phyloP scores from a whole-genome alignment of 2,113 vertebrate species.

The Sphaerodactylus townsendi region DNA sequence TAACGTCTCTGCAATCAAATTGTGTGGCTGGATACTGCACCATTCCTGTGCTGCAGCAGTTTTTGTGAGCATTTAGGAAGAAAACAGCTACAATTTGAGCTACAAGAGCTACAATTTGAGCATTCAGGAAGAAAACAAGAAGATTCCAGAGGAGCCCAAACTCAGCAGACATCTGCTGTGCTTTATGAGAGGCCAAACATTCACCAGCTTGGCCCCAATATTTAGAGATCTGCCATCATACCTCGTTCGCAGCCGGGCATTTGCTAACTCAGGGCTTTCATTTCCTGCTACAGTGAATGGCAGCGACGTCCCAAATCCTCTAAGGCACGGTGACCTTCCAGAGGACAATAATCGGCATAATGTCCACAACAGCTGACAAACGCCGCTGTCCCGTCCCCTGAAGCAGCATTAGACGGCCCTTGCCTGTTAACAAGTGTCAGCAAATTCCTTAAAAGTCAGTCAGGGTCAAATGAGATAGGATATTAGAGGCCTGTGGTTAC shows the following conservation, averaged over 20 bases:
- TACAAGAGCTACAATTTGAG: too few species aligned
- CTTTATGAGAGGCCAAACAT: not conserved
- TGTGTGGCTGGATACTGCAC: too few species aligned
- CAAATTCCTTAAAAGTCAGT: not conserved
- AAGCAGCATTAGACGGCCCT: too few species aligned
- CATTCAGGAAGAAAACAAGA: too few species aligned
- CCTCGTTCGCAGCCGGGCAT: not conserved
- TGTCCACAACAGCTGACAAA: not conserved
- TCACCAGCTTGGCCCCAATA: too few species aligned
- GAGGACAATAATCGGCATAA: not conserved
- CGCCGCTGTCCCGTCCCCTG: not conserved
- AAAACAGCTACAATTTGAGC: too few species aligned
- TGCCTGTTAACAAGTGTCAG: not conserved
- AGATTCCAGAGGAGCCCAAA: too few species aligned
- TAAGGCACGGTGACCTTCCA: not conserved
- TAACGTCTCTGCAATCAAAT: too few species aligned
- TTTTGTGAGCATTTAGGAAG: too few species aligned
- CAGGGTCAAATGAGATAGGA: not conserved
- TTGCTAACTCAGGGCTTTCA: not conserved
- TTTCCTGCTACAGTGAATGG: not conserved
- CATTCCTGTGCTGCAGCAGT: too few species aligned
- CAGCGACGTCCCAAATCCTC: not conserved
- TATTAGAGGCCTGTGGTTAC: too few species aligned
- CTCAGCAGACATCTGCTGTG: too few species aligned
- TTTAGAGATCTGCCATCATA: not conserved